phyloP scores from a whole-genome alignment of 2,797 vertebrate species.

The Erethizon dorsatum region DNA sequence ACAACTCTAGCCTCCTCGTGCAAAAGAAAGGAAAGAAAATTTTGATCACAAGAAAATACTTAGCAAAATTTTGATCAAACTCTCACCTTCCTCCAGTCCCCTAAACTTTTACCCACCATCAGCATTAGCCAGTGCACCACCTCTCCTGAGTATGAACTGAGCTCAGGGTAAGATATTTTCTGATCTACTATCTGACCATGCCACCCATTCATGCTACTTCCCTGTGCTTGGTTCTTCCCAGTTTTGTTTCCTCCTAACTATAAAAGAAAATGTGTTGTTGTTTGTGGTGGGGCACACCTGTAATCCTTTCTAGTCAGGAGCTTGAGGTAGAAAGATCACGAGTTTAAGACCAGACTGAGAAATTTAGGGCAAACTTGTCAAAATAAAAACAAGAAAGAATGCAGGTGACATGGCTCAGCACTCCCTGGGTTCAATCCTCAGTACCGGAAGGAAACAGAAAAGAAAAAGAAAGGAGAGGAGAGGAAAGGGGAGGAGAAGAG shows the following conservation, averaged over 20 bases:
- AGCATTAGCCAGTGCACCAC: background rate
- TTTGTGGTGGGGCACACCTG: background rate
- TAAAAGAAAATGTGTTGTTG: background rate
- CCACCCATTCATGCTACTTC: background rate
- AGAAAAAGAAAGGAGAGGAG: background rate
- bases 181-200: background rate
- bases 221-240: background rate
- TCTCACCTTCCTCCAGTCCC: background rate
- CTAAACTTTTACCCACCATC: background rate
- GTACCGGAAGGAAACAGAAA: background rate
- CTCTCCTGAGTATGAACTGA: background rate
- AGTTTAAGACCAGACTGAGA: background rate
- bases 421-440: background rate
- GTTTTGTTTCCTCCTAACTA: conserved; percentile 25
- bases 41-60: background rate
- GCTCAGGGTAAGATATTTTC: background rate
- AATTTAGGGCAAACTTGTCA: background rate
- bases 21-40: background rate
- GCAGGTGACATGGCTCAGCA: background rate
- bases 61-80: background rate
- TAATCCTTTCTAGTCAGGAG: background rate
- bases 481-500: too few species aligned
- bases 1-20: background rate
- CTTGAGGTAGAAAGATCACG: background rate
- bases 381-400: background rate